Base-by-base conservation (phyloP, 2,113 vertebrate genomes). In the Microcebus griseorufus region DNA sequence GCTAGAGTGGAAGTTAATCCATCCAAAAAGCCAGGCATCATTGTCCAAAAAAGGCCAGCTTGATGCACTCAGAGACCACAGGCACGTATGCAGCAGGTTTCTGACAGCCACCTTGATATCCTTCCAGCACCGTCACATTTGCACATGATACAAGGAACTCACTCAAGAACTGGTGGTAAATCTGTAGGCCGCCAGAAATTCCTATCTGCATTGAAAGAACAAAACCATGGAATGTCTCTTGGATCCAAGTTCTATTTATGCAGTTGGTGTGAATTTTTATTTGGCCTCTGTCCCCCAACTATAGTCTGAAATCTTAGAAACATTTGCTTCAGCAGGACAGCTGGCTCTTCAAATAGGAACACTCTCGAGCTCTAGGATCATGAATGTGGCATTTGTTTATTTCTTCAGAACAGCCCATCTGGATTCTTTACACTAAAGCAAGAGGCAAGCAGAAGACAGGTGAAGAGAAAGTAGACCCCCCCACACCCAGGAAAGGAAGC, bases 11-110 rank as follows among this genome's bases (percentile, higher is more conserved):
- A 79, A 96, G 65, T 85, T 87, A 95, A 90, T 65, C 27, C 17
- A 81, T 27, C 70, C 84, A 90, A 89, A n/a, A 80, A 92, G 62
- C 39, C 90, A 92, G 75, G 81, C 81, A 90, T 88, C 9, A 37
- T 85, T 94, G 94, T 96, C 89, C 95, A 95, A 45, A 97, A 96
- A 97, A 88, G 72, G 84, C 76, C 80, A 90, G 16, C n/a, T 79
- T 48, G n/a, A 92, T n/a, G 29, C 42, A 42, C 65, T 82, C 73
- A 88, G 81, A 86, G 45, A 55, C 39, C 78, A 37, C 55, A 75
- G 51, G 23, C 11, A 16, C 53, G 4, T 23, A 27, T 10, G 9
- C 20, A 48, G 55, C 20, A 39, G 45, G 73, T 34, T 67, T 76
- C 42, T 42, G 65, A 45, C 45, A 84, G 84, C 25, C 32, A 62